Evolutionary conservation across 2,113 vertebrate species (phyloP).

Genomic region (Sisor rabdophorus): DNA sequence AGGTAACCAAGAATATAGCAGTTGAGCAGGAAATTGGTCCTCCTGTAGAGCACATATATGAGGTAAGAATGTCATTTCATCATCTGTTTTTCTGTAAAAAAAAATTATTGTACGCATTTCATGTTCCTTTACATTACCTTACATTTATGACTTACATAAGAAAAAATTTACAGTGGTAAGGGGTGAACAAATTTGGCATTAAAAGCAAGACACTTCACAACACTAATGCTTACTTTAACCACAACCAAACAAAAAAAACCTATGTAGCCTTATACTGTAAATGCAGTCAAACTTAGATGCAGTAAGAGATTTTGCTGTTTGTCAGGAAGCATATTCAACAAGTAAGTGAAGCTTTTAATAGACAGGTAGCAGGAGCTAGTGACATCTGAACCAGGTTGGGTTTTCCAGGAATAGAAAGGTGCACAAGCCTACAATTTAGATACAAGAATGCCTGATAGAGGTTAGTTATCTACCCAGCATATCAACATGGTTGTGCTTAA

Average conservation of each 20-base stretch:
- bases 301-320: conserved; percentile 71
- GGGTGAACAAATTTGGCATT: no score
- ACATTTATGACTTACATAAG: no score
- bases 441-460: conserved; percentile 44
- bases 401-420: conserved; percentile 83
- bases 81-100: neutral
- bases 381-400: conserved; percentile 64
- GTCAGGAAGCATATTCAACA: conserved; percentile 86
- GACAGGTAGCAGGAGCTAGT: conserved; percentile 89
- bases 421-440: conserved; percentile 75
- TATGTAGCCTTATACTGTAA: neutral
- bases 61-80: conserved; percentile 66
- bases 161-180: no score
- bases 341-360: conserved; percentile 79
- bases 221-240: no score
- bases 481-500: conserved; percentile 47
- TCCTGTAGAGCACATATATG: conserved; percentile 80
- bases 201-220: no score
- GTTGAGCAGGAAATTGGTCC: conserved; percentile 79
- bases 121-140: no score
- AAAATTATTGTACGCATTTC: neutral
- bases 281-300: neutral
- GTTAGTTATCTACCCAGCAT: conserved; percentile 37
- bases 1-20: conserved; percentile 60
- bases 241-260: no score